These are phyloP conservation scores for Lordiphosa fenestrarum DNA, from an alignment of 2,888 invertebrate species.

Conservation along the genomic window DNA sequence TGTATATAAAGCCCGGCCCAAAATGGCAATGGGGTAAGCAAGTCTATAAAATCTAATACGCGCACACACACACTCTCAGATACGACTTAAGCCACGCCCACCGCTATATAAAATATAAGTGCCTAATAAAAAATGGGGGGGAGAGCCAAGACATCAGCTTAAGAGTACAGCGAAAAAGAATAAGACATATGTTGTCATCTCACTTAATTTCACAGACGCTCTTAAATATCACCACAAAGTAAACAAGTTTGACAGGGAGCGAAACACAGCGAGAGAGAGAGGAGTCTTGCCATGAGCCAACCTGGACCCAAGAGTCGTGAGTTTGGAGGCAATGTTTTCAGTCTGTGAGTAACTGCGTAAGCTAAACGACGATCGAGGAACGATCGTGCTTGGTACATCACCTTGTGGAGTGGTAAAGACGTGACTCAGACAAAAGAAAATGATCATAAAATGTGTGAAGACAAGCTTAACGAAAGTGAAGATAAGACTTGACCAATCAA, in stretches of 20 bases:
- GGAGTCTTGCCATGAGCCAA: slow-evolving; percentile 2
- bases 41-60: slow-evolving; percentile 71
- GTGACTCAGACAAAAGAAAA: slow-evolving; percentile 14
- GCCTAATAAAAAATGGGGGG: slow-evolving; percentile 35
- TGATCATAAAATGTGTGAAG: slow-evolving; percentile 5
- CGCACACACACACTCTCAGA: slow-evolving; percentile 23
- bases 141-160: slow-evolving; percentile 22
- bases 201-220: slow-evolving; percentile 8
- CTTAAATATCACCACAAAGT: slow-evolving; percentile 15
- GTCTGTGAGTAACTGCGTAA: slow-evolving; percentile 65
- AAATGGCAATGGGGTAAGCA: slow-evolving; percentile 60
- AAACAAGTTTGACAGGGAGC: slow-evolving; percentile 26
- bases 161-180: slow-evolving; percentile 39
- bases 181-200: not conserved
- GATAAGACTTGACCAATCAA: slow-evolving; percentile 1
- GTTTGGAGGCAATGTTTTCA: slow-evolving; percentile 41
- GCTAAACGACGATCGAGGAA: slow-evolving; percentile 59
- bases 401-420: slow-evolving; percentile 15
- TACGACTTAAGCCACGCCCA: slow-evolving; percentile 51
- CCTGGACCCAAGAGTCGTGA: slow-evolving; percentile 45
- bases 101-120: slow-evolving; percentile 34
- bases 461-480: slow-evolving; percentile 2
- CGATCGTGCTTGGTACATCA: slow-evolving; percentile 20
- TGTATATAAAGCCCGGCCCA: slow-evolving; percentile 60
- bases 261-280: too few relatives aligned